Percentiles rank a stretch among this genome's conserved stretches.
Conservation (phyloP, 1,140 invertebrate genomes). For the Alviniconcha marisindica region DNA sequence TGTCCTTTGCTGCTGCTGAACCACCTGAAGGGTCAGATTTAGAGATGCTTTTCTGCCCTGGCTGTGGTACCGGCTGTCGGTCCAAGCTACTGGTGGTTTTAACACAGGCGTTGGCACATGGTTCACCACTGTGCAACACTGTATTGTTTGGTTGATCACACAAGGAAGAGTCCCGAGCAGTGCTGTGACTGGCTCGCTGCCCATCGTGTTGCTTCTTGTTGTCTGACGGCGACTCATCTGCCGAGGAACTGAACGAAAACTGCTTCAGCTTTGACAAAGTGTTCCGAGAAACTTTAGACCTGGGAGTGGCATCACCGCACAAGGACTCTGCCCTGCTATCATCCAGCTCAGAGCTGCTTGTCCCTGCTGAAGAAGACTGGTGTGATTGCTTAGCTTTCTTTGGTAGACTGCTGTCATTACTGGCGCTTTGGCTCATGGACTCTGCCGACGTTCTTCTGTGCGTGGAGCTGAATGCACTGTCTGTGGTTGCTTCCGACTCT, state of each 20-base stretch:
- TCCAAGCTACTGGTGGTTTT: too few relatives aligned
- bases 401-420: neutral
- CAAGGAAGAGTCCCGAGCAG: too few relatives aligned
- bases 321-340: neutral
- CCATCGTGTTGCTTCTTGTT: neutral
- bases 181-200: neutral
- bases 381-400: neutral
- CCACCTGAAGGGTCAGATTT: too few relatives aligned
- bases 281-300: slow-evolving; percentile 34
- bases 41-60: too few relatives aligned
- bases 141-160: too few relatives aligned
- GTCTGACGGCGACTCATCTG: neutral
- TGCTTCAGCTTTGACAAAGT: slow-evolving; percentile 50
- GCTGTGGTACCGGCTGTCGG: too few relatives aligned
- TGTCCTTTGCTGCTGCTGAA: too few relatives aligned
- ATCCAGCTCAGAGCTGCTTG: neutral
- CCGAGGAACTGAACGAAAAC: slow-evolving; percentile 45
- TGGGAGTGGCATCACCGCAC: neutral
- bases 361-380: neutral
- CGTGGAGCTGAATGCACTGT: neutral
- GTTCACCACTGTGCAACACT: too few relatives aligned
- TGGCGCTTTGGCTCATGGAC: neutral
- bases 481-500: neutral
- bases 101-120: too few relatives aligned
- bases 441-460: neutral